Conservation (phyloP, 2,113 vertebrate species). For the Nannospalax galili region DNA sequence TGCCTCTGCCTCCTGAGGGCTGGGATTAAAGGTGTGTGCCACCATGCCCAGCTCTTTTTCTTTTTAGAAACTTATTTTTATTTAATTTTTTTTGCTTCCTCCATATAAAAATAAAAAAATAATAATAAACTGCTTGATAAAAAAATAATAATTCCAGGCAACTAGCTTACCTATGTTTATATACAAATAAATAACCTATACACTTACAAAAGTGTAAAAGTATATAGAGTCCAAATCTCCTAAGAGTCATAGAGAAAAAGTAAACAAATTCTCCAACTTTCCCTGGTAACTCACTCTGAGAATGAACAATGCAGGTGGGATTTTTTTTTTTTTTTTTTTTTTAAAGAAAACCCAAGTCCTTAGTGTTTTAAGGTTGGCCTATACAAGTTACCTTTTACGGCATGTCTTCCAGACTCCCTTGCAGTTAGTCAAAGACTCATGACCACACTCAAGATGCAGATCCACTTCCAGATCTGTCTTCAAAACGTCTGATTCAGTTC, state of each 20-base stretch:
- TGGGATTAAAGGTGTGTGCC: too few relatives aligned
- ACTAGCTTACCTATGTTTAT: conserved; percentile 2
- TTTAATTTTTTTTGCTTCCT: background rate
- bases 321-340: conserved; percentile 30
- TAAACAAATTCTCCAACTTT: conserved; percentile 40
- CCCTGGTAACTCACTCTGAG: background rate
- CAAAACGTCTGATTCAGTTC: background rate
- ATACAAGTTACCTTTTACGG: background rate
- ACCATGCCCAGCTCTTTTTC: too few relatives aligned
- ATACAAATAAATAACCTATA: conserved; percentile 6
- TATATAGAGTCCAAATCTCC: background rate
- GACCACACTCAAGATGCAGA: background rate
- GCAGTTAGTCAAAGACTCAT: background rate
- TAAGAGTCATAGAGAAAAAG: background rate
- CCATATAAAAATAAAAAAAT: background rate
- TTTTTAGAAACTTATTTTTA: background rate
- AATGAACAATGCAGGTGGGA: background rate
- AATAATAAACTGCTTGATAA: conserved; percentile 40
- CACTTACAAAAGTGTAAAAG: conserved; percentile 15
- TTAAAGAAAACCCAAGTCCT: conserved; percentile 4
- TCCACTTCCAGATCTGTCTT: background rate
- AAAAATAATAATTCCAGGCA: conserved; percentile 57
- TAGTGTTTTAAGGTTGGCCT: background rate
- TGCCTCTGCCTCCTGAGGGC: too few relatives aligned
- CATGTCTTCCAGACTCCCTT: conserved; percentile 11